These are phyloP conservation scores for Clitarchus hookeri DNA, from an alignment of 2,888 invertebrate species.

Conservation along the genomic window DNA sequence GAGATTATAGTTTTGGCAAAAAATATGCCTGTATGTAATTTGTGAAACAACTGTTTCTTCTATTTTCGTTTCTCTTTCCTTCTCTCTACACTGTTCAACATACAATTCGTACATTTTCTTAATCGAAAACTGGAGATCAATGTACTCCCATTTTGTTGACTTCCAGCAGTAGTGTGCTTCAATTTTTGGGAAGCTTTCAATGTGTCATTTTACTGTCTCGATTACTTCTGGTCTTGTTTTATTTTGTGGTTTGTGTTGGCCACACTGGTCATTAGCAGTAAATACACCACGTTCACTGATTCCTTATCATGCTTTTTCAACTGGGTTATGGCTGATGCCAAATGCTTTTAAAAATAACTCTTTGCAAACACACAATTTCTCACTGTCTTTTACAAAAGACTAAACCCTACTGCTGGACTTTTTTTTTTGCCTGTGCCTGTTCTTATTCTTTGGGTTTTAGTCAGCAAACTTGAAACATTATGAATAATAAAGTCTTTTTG, in stretches of 20 bases:
- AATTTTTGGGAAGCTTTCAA: background rate
- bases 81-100: no score
- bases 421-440: background rate
- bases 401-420: background rate
- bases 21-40: background rate
- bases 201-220: conserved; percentile 9
- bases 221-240: conserved; percentile 20
- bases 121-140: background rate
- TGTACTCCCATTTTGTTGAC: background rate
- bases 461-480: background rate
- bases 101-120: conserved; percentile 24
- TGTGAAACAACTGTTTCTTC: no score
- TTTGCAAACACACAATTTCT: background rate
- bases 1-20: conserved; percentile 21
- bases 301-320: background rate
- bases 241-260: conserved; percentile 16
- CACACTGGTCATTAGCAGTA: background rate
- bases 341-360: conserved; percentile 4
- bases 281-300: background rate
- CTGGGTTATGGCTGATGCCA: conserved; percentile 18
- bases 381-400: background rate
- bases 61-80: no score
- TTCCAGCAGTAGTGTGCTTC: conserved; percentile 18
- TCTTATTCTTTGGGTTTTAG: background rate
- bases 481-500: background rate